Base-by-base conservation (phyloP, 2,888 invertebrate species). In the Stictocephala bisonia region DNA sequence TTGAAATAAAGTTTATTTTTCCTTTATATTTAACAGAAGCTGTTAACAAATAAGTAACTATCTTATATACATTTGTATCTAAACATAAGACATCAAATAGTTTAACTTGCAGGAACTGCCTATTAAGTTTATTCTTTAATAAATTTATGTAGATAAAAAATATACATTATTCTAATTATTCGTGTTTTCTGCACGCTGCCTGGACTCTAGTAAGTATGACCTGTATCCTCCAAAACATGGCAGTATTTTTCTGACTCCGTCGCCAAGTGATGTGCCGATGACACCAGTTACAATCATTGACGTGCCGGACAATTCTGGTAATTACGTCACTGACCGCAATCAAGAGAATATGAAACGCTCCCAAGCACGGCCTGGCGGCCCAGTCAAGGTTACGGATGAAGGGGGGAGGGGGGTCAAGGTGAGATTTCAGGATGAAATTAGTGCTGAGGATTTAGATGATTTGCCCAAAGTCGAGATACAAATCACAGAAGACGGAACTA, bases 401-500 rank as follows among this genome's bases (percentile, higher is more conserved):
- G 72, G 70, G 48, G 67, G 20, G 50, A 71, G 72, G 29, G 7
- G 74, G 44, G 53, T 74, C 20, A 79, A 75, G 51, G 77, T 77
- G 72, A 77, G 75, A 20, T 64, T 69, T 26, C 83, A 84, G 0
- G 86, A 86, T 83, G 85, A 85, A 79, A 73, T 75, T 64, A 75
- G 75, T 58, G 29, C 74, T 31, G 73, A 73, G 20, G 79, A 77
- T 3, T 86, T 86, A 53, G 81, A 83, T 22, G 83, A 84, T 0
- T 77, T 79, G 26, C 89, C 89, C 79, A 88, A 90, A 48, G 91
- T 93, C 7, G 88, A 91, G 80, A 88, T 92, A 84, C 90, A 92
- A 80, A 86, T 93, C 78, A 91, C 91, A 1, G 91, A 92, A 82
- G 92, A 92, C 81, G 92, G 92, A 1, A 76, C 76, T 44, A 92